These are phyloP conservation scores for Papilio machaon DNA, from an alignment of 1,140 invertebrate species.

Conservation along the genomic window DNA sequence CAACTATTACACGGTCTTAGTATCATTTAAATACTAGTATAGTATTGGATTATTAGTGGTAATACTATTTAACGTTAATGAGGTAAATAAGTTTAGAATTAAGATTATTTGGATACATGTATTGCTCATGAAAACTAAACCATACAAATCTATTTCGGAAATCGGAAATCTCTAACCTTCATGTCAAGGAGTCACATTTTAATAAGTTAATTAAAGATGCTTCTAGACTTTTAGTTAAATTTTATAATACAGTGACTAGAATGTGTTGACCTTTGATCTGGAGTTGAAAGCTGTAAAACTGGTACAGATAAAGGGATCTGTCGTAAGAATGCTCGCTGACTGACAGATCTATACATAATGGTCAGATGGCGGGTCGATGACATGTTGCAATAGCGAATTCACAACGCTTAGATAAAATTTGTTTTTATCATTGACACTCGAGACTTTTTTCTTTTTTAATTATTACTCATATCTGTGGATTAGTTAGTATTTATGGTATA, in stretches of 20 bases:
- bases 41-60: no score
- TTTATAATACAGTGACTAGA: not conserved
- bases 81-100: no score
- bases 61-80: no score
- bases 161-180: not conserved
- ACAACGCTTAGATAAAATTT: slow-evolving; percentile 13
- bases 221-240: slow-evolving; percentile 12
- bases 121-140: not conserved
- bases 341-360: not conserved
- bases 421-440: not conserved
- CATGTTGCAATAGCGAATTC: slow-evolving; percentile 12
- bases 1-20: no score
- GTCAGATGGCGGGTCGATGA: not conserved
- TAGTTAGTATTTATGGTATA: not conserved
- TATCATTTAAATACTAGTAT: no score
- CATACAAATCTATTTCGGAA: not conserved
- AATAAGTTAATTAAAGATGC: slow-evolving; percentile 12
- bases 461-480: not conserved
- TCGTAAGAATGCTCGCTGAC: not conserved
- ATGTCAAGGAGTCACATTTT: not conserved
- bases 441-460: slow-evolving; percentile 2
- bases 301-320: not conserved
- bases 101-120: not conserved
- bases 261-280: not conserved
- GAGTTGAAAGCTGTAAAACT: not conserved